A percentile compares a stretch with the other conserved stretches of the same genome.
Conservation (phyloP, 2,113 vertebrate species). For the Andinoacara biseriatus region DNA sequence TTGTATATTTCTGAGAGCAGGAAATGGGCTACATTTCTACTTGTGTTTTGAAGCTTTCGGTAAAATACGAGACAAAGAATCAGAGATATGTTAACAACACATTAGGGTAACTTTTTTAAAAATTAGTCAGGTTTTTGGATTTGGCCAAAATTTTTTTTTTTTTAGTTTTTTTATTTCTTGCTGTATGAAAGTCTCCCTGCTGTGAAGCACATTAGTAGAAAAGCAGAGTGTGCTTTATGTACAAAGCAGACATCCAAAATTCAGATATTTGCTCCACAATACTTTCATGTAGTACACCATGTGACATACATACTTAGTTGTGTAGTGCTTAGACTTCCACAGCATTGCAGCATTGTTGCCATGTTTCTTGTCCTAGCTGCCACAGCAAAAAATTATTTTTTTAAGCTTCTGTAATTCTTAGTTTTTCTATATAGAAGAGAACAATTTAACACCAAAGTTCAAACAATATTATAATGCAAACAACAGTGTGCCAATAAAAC, state of each 20-base stretch:
- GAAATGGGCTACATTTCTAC: neutral
- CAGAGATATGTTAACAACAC: rapidly evolving
- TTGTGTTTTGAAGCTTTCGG: neutral
- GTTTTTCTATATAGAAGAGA: too few species aligned
- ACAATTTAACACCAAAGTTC: too few species aligned
- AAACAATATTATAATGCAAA: too few species aligned
- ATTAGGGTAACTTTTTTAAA: neutral
- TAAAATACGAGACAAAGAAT: neutral
- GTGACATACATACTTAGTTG: neutral
- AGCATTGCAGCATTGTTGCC: neutral
- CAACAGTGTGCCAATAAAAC: too few species aligned
- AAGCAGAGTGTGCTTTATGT: neutral
- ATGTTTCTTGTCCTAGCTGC: neutral
- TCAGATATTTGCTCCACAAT: neutral
- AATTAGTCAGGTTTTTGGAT: neutral
- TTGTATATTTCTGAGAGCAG: neutral
- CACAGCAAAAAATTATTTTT: too few species aligned
- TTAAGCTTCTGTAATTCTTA: too few species aligned
- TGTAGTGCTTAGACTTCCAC: neutral
- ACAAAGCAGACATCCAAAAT: neutral
- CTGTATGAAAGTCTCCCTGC: neutral
- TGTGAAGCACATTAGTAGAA: neutral
- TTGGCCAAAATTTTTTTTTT: neutral
- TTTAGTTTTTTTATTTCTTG: neutral
- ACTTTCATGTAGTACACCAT: neutral